These are phyloP conservation scores for Meloidogyne floridensis DNA, from an alignment of 1,140 invertebrate species.

Conservation along the genomic window DNA sequence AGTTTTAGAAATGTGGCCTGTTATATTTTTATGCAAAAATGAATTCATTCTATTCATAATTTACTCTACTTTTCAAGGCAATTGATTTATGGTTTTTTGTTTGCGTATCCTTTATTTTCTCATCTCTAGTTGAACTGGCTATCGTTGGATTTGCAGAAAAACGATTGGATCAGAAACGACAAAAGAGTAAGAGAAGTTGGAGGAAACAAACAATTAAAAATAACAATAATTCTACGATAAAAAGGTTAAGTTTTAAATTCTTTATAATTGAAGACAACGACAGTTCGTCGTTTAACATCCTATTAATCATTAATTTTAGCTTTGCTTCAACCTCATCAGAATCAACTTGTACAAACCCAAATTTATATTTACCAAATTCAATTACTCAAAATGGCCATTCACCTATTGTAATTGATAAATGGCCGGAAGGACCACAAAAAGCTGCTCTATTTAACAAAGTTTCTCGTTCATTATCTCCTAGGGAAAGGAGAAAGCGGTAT, in stretches of 20 bases:
- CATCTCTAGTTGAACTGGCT: constrained; percentile 67
- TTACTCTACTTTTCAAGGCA: constrained; percentile 30
- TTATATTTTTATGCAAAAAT: no score
- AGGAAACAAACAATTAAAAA: not conserved
- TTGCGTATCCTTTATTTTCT: constrained; percentile 68
- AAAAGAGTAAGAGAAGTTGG: constrained; percentile 26
- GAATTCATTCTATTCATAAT: no score
- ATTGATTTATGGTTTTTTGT: constrained; percentile 68
- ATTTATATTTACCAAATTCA: no score
- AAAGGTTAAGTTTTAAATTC: constrained; percentile 18
- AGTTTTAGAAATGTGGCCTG: no score
- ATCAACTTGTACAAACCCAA: not conserved
- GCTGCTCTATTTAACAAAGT: constrained; percentile 10
- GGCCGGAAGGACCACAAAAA: not conserved
- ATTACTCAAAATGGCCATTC: not conserved
- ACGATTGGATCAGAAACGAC: constrained; percentile 18
- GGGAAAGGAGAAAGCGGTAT: not conserved
- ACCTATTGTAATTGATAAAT: constrained; percentile 4
- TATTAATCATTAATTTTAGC: not conserved
- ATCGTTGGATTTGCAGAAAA: constrained; percentile 66
- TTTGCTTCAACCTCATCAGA: not conserved
- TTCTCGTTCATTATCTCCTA: constrained; percentile 4
- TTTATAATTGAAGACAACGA: no score
- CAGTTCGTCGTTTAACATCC: no score
- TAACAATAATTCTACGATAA: constrained; percentile 12